A percentile compares a stretch with the other conserved stretches of the same genome.
Conservation (phyloP, 1,140 invertebrate species). For the Magallana angulata region DNA sequence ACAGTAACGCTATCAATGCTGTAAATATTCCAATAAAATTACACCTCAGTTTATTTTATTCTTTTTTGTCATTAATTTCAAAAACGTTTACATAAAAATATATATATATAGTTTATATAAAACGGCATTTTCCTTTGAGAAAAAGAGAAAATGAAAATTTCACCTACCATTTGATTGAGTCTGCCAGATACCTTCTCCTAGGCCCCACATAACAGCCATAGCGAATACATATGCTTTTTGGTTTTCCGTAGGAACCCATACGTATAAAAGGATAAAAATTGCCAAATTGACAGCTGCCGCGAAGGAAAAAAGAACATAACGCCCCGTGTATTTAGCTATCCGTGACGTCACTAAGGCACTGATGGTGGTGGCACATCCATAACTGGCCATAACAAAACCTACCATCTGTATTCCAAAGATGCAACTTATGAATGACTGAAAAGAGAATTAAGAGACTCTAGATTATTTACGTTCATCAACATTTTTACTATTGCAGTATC, state of each 20-base stretch:
- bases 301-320: constrained; percentile 72
- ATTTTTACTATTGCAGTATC: too few species aligned
- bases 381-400: constrained; percentile 97
- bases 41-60: neutral
- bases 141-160: too few species aligned
- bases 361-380: constrained; percentile 92
- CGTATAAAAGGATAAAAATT: neutral
- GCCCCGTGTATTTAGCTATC: constrained; percentile 93
- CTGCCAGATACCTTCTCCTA: constrained; percentile 13
- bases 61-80: neutral
- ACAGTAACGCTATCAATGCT: constrained; percentile 71
- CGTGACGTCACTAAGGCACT: constrained; percentile 94
- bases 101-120: too few species aligned
- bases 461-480: neutral
- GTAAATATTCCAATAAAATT: constrained; percentile 1
- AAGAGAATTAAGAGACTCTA: constrained; percentile 59
- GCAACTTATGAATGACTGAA: constrained; percentile 94
- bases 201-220: neutral
- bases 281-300: neutral
- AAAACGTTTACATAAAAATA: too few species aligned
- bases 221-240: neutral
- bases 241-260: neutral
- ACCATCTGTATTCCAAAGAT: constrained; percentile 93
- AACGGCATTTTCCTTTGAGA: neutral
- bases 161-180: neutral